Percentiles rank a stretch among this genome's conserved stretches.
These are phyloP conservation scores for Torymus tubicola DNA, from an alignment of 2,888 invertebrate species.

Conservation along the genomic window DNA sequence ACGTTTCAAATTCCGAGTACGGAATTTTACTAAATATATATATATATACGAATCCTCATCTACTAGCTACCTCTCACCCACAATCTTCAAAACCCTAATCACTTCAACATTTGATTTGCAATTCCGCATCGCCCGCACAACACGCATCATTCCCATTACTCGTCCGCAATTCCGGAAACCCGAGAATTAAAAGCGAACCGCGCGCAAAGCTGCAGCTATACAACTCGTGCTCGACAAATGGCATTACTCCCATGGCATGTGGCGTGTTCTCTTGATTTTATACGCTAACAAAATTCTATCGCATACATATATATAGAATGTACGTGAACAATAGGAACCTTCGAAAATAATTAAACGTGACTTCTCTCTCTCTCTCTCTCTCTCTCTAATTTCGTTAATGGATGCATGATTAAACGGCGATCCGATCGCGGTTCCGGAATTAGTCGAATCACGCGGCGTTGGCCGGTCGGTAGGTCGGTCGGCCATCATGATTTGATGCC, in stretches of 20 bases:
- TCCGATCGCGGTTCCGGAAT: conserved; percentile 10
- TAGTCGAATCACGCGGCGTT: not conserved
- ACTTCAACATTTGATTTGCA: too few species aligned
- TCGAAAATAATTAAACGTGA: conserved; percentile 43
- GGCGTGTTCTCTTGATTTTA: too few species aligned
- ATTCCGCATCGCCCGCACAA: too few species aligned
- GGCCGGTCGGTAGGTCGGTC: not conserved
- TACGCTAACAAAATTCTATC: not conserved
- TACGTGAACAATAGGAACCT: not conserved
- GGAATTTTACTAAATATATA: too few species aligned
- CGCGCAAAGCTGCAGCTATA: too few species aligned
- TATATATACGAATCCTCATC: too few species aligned
- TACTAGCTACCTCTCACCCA: conserved; percentile 10
- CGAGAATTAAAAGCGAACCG: too few species aligned
- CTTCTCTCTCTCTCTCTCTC: not conserved
- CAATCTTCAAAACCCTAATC: not conserved
- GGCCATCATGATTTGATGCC: conserved; percentile 30
- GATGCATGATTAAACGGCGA: conserved; percentile 38
- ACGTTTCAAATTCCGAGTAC: too few species aligned
- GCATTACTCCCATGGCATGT: too few species aligned
- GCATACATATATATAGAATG: not conserved
- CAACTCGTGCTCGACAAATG: too few species aligned
- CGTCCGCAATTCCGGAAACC: too few species aligned
- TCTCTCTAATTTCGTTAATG: conserved; percentile 39
- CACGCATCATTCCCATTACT: too few species aligned